Evolutionary conservation across 2,888 invertebrate species (phyloP), one percentile per base, ranked within the genome.

Genomic region (Cheilosia impressa): DNA sequence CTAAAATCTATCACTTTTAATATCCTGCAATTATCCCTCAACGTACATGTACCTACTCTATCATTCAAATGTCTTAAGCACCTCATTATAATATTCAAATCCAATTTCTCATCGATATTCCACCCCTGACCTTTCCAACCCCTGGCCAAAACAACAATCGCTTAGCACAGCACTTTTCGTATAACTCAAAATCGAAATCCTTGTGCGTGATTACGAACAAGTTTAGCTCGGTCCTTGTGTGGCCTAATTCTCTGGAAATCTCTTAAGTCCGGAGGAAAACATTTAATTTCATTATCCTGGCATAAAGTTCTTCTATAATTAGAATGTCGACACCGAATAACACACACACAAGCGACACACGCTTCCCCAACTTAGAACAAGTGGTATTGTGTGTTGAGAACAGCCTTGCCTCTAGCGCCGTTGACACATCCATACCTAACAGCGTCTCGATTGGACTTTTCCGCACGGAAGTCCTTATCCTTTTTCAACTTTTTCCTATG

Each of bases 201-300:
- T 73, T 83, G 81, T 81, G 85, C 81, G 76, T 77, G 72, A 81
- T 85, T 85, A 43, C 66, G 69, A 81, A 57, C 60, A 68, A 66
- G 71, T 80, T 71, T 73, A 60, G 83, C 80, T 84, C 71, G 75
- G 80, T 75, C 75, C 69, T 65, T 80, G 83, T 65, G 62, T 72
- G 85, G 72, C 50, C 84, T 80, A 84, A 84, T 85, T 80, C 75
- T 45, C 60, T 62, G 66, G 72, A 71, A 24, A 72, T 72, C 80
- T 76, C 62, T 63, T 47, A 66, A 68, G 71, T 57, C 50, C 34
- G 47, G 38, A 24, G 66, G 65, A 66, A 71, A 76, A 66, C 66
- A 76, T 80, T 76, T 85, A 80, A 80, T 85, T 80, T 76, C 80
- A 80, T 80, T 85, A 85, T 80, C 80, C 80, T 66, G 69, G 57